Conservation (phyloP, 2,888 invertebrate genomes). For the Rotaria socialis region DNA sequence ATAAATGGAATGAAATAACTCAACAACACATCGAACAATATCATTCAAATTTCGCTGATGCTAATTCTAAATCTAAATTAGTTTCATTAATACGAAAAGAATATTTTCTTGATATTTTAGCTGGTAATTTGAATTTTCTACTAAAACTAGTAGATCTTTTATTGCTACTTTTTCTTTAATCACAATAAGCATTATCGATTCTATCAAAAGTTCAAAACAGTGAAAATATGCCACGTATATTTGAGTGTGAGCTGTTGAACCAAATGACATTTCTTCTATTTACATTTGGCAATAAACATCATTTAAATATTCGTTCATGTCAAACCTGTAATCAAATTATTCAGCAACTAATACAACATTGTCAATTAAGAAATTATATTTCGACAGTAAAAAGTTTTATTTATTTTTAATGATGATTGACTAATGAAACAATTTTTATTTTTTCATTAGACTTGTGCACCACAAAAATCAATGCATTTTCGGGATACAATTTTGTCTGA, state of each 20-base stretch:
- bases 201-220: background rate
- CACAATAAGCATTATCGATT: constrained; percentile 12
- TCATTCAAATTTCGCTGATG: background rate
- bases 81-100: background rate
- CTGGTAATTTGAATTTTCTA: background rate
- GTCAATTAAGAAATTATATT: background rate
- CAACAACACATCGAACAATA: background rate
- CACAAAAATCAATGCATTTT: background rate
- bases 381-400: background rate
- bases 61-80: background rate
- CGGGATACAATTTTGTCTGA: background rate
- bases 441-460: background rate
- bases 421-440: background rate
- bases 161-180: background rate
- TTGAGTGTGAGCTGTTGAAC: background rate
- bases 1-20: constrained; percentile 15
- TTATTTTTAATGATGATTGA: background rate
- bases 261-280: background rate
- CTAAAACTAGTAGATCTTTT: background rate
- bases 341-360: background rate
- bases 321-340: background rate
- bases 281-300: background rate
- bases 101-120: constrained; percentile 25
- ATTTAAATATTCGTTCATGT: constrained; percentile 11
- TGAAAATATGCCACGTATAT: background rate